Base-by-base conservation (phyloP, 2,797 vertebrate genomes). In the Scolopax rusticola region DNA sequence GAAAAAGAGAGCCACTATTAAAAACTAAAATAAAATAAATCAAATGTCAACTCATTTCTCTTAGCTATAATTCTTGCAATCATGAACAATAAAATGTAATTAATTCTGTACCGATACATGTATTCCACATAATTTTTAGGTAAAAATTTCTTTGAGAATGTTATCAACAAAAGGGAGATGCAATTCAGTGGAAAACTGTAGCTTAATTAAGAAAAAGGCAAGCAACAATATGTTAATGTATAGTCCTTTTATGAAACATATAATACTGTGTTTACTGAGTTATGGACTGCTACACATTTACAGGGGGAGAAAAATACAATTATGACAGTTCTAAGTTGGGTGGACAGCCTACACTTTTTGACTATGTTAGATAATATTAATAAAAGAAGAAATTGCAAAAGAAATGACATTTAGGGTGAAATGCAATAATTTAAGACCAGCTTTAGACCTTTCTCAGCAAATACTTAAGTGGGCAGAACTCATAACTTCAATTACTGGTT, bases 341-440 rank as follows among this genome's bases (percentile, higher is more conserved):
- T 80, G 48, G 77, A 93, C 48, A 84, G 36, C 45, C 64, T 86
- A 41, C 56, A 69, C 33, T 67, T 75, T 93, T 77, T 79, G 9
- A 24, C 59, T 73, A 21, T 43, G 59, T 61, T 68, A 84, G 41
- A 76, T 5, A 63, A 47, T 41, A 77, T 59, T 64, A 89, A 28
- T 63, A 74, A 89, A 89, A 51, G 60, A 91, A 94, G 30, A 61
- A 76, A 88, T 60, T 47, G 89, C 53, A 90, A 73, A 73, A 69
- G 33, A 95, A 97, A 95, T 95, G 8, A 95, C 89, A 90, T 96
- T 92, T 90, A 60, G 73, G 53, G 79, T 92, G 73, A 95, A 91
- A 94, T 38, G 50, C 32, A 95, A 36, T 83, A 95, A 76, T 32
- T 82, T 84, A 80, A 70, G 47, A 65, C 48, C 23, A 92, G 36